Evolutionary conservation across 2,113 vertebrate genomes (phyloP).

Genomic region (Festucalex cinctus): DNA sequence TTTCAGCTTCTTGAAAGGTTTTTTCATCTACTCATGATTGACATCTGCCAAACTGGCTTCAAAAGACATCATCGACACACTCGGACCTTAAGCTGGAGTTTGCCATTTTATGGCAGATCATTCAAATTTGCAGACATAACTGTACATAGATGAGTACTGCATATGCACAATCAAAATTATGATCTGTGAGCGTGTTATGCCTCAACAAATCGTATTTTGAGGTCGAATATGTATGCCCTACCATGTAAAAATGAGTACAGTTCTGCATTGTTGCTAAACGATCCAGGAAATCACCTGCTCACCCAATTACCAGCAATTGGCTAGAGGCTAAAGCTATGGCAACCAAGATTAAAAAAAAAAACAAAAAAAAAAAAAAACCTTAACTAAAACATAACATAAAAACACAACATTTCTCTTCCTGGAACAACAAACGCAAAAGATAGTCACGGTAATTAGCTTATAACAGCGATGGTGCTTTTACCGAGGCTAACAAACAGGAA

Average conservation of each 20-base stretch:
- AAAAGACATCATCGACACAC: no score
- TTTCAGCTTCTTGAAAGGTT: no score
- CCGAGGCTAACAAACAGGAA: neutral
- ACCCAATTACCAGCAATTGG: neutral
- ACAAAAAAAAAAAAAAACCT: no score
- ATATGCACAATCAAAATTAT: no score
- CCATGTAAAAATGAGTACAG: neutral
- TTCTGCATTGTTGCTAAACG: neutral
- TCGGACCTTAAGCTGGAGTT: no score
- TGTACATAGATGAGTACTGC: no score
- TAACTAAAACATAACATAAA: neutral
- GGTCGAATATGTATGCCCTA: neutral
- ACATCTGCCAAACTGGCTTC: no score
- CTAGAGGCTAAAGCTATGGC: neutral
- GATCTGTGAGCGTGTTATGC: no score
- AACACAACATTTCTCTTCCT: neutral
- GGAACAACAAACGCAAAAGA: conserved; percentile 1
- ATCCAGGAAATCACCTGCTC: neutral
- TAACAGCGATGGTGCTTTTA: neutral
- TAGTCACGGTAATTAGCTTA: neutral
- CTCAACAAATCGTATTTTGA: neutral
- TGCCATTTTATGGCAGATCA: no score
- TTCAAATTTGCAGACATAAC: no score
- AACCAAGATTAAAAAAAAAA: neutral
- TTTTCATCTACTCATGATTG: no score